Conservation (phyloP, 1,140 invertebrate species). For the Bathynomus jamesi region DNA sequence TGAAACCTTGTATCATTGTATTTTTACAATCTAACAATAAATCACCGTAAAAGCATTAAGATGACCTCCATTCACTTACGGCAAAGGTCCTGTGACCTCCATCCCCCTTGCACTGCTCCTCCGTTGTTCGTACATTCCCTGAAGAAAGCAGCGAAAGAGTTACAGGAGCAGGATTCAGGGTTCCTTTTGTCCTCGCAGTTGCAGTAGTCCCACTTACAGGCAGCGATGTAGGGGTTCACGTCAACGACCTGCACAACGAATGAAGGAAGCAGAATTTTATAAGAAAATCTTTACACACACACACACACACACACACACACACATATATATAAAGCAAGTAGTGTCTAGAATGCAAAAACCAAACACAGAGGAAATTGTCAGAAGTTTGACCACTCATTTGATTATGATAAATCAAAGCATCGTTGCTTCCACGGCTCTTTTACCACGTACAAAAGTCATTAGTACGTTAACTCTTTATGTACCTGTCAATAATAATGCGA, state of each 20-base stretch:
- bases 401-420: too few relatives aligned
- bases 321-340: background rate
- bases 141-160: constrained; percentile 64
- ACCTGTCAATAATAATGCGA: too few relatives aligned
- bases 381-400: too few relatives aligned
- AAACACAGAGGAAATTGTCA: too few relatives aligned
- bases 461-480: too few relatives aligned
- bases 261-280: constrained; percentile 13
- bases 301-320: background rate
- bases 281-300: too few relatives aligned
- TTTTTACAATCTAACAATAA: too few relatives aligned
- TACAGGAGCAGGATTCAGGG: constrained; percentile 56
- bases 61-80: constrained; percentile 20
- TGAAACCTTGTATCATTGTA: too few relatives aligned
- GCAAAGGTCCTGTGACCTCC: constrained; percentile 56
- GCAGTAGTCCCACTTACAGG: constrained; percentile 81
- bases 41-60: background rate
- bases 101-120: constrained; percentile 52
- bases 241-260: constrained; percentile 62
- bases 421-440: too few relatives aligned
- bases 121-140: constrained; percentile 61
- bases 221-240: constrained; percentile 62
- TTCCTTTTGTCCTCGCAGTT: constrained; percentile 56
- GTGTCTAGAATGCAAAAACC: constrained; percentile 9
- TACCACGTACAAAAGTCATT: too few relatives aligned